These are phyloP conservation scores for Pluvianellus socialis DNA, from an alignment of 2,113 vertebrate species.

Conservation along the genomic window DNA sequence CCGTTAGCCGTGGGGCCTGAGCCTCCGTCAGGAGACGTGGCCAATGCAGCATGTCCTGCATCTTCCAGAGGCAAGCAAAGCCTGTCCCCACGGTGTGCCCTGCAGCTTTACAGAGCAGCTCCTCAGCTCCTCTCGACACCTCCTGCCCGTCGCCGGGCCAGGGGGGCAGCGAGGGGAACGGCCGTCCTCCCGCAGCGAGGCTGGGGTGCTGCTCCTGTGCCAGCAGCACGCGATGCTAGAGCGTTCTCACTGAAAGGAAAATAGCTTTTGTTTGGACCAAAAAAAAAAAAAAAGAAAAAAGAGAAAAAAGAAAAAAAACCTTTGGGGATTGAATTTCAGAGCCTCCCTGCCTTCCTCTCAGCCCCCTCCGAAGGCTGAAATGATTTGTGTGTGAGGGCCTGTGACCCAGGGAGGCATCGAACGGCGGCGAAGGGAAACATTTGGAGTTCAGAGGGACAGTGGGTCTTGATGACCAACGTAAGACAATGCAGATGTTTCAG, in stretches of 20 bases:
- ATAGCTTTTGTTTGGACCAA: constrained; percentile 74
- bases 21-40: constrained; percentile 48
- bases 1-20: background rate
- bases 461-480: constrained; percentile 74
- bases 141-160: constrained; percentile 37
- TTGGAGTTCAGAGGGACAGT: constrained; percentile 84
- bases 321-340: constrained; percentile 90
- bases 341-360: constrained; percentile 73
- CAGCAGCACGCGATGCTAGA: constrained; percentile 74
- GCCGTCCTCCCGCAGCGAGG: background rate
- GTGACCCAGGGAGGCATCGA: constrained; percentile 92
- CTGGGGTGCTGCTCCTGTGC: constrained; percentile 32
- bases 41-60: constrained; percentile 70
- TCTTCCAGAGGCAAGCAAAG: constrained; percentile 65
- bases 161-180: constrained; percentile 52
- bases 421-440: constrained; percentile 86
- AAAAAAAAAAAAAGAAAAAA: background rate
- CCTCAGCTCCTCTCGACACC: background rate
- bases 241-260: constrained; percentile 81
- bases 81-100: constrained; percentile 49
- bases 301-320: constrained; percentile 57
- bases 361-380: constrained; percentile 79
- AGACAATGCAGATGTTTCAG: constrained; percentile 92
- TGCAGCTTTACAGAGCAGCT: constrained; percentile 44
- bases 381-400: constrained; percentile 95